These are phyloP conservation scores for Leptopilina boulardi DNA, from an alignment of 1,140 invertebrate species.

Conservation along the genomic window DNA sequence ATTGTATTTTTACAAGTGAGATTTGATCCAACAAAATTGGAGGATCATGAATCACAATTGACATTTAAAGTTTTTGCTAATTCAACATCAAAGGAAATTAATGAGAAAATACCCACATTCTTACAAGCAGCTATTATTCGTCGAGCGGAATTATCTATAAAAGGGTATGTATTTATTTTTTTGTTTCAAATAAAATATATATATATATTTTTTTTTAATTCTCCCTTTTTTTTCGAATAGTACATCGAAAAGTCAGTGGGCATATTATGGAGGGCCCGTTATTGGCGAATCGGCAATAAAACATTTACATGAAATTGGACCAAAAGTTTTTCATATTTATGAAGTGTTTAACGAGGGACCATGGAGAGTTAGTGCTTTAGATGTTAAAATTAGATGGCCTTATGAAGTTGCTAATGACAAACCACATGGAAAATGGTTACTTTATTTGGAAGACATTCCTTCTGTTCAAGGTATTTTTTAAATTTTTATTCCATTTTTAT, in stretches of 20 bases:
- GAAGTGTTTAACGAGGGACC: constrained; percentile 92
- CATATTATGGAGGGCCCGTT: constrained; percentile 90
- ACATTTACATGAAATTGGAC: constrained; percentile 90
- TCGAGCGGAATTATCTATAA: constrained; percentile 87
- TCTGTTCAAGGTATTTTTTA: constrained; percentile 84
- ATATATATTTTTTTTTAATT: not conserved
- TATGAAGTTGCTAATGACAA: constrained; percentile 89
- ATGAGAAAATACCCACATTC: constrained; percentile 76
- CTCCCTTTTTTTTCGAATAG: constrained; percentile 58
- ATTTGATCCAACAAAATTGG: constrained; percentile 86
- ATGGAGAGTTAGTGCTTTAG: constrained; percentile 86
- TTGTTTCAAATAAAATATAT: too few species aligned
- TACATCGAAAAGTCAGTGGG: constrained; percentile 74
- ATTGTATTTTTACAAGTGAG: constrained; percentile 81
- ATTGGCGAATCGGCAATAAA: constrained; percentile 89
- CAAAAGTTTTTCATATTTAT: constrained; percentile 89
- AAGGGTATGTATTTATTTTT: constrained; percentile 78
- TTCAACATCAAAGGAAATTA: constrained; percentile 88
- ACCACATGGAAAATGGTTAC: constrained; percentile 89
- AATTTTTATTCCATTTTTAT: too few species aligned
- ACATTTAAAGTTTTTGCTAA: constrained; percentile 87
- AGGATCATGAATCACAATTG: constrained; percentile 83
- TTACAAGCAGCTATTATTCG: constrained; percentile 85
- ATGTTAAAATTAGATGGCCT: constrained; percentile 92
- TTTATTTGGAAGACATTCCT: constrained; percentile 91